Percentiles rank a stretch among this genome's conserved stretches.
These are phyloP conservation scores for Urocynchramus pylzowi DNA, from an alignment of 2,113 vertebrate species.

Conservation along the genomic window DNA sequence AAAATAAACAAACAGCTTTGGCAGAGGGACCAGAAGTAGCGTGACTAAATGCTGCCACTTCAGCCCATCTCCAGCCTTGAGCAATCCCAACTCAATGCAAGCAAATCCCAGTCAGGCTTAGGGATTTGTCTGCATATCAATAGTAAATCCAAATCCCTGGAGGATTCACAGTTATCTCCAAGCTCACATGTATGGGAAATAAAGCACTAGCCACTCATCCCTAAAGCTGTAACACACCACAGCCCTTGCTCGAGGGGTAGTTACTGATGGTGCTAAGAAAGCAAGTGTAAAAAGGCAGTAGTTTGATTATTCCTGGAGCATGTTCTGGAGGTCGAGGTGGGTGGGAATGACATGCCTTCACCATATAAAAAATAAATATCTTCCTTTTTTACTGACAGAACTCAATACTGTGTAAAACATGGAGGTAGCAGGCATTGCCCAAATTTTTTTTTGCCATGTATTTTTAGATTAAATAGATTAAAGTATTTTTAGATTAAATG, in stretches of 20 bases:
- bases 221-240: not conserved
- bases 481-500: not conserved
- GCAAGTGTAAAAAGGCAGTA: not conserved
- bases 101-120: slow-evolving; percentile 22
- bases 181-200: slow-evolving; percentile 15
- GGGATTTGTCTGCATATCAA: slow-evolving; percentile 39
- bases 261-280: not conserved
- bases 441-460: not conserved
- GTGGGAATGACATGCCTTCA: not conserved
- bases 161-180: slow-evolving; percentile 15
- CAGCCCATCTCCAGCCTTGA: not conserved
- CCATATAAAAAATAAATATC: not conserved
- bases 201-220: not conserved
- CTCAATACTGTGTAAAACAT: not conserved
- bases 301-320: not conserved
- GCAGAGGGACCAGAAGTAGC: not conserved
- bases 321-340: not conserved
- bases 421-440: not conserved
- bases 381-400: not conserved
- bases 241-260: not conserved
- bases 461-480: not conserved
- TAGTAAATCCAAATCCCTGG: slow-evolving; percentile 43
- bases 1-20: not conserved
- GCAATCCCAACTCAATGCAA: not conserved
- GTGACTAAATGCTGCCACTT: slow-evolving; percentile 16